A percentile compares a stretch with the other conserved stretches of the same genome.
Conservation (phyloP, 2,113 vertebrate species). For the Piaya cayana region DNA sequence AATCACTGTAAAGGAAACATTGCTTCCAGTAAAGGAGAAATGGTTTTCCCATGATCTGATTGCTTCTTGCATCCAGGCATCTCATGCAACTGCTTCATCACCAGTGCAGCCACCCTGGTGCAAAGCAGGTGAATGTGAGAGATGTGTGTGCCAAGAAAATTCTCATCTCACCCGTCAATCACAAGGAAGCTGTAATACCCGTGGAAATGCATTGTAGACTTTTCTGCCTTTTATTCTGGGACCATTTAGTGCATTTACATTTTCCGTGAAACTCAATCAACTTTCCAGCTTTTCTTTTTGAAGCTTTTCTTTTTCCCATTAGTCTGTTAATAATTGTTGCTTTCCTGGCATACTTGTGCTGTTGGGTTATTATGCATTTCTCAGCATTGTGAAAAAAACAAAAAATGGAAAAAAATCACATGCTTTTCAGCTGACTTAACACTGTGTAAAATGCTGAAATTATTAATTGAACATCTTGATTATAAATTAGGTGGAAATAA, state of each 20-base stretch:
- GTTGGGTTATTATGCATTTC: conserved; percentile 77
- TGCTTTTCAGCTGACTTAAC: conserved; percentile 84
- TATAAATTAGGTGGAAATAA: conserved; percentile 86
- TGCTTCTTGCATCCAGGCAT: fast-evolving
- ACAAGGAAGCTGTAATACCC: not conserved
- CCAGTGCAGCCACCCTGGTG: fast-evolving
- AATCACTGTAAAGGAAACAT: not conserved
- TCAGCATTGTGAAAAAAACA: conserved; percentile 79
- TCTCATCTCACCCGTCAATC: not conserved
- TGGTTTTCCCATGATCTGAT: not conserved
- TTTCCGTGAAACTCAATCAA: conserved; percentile 72
- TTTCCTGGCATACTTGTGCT: conserved; percentile 70
- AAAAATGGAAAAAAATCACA: conserved; percentile 77
- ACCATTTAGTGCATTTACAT: conserved; percentile 46
- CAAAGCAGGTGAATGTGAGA: not conserved
- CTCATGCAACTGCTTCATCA: fast-evolving
- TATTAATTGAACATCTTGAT: conserved; percentile 86
- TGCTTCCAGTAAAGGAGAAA: not conserved
- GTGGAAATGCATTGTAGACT: not conserved
- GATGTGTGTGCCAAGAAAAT: not conserved
- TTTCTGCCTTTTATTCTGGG: conserved; percentile 50
- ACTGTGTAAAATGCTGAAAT: conserved; percentile 79
- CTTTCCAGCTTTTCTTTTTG: conserved; percentile 61
- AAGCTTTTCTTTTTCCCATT: conserved; percentile 72
- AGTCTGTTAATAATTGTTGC: conserved; percentile 73